Evolutionary conservation across 2,113 vertebrate species (phyloP), one percentile per base, ranked within the genome.

Genomic region (Pedetes capensis): DNA sequence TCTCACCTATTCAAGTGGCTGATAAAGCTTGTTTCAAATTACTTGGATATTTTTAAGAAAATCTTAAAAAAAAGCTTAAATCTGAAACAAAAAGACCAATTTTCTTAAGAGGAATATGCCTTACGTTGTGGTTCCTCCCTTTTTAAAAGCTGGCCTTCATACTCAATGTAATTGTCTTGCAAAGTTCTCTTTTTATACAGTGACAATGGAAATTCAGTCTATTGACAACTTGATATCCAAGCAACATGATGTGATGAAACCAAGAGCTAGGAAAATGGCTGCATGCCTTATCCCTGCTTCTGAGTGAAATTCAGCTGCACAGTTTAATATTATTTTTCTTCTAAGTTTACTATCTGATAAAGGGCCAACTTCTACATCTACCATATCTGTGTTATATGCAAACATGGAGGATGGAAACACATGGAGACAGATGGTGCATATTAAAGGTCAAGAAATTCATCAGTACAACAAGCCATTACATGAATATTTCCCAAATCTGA

Each of bases 161-260:
- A 94, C 87, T 96, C 96, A 95, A 68, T 44, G 80, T 79, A 42
- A 32, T 96, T 96, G 97, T 93, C 94, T 90, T 81, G 42, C 12
- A 25, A 64, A 61, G 68, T 69, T 55, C 44, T 79, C 87, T 85
- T 13, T 92, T 93, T 96, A 8, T 16, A 22, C 34, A 55, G 18
- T 59, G 49, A 37, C 1, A 9, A 47, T 87, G 23, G 39, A 61
- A 84, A 53, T 92, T 88, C 85, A 89, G 82, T 95, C 85, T 97
- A 94, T 98, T 98, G 98, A 98, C 94, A 97, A 96, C 47, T 42
- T 91, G 68, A 97, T 98, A 98, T 84, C 96, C 87, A 98, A 96
- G 97, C 97, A 97, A 97, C 97, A 53, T 37, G 69, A 16, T 16
- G 44, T 81, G 89, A 96, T 17, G 64, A 91, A 79, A 94, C 82